Evolutionary conservation across 1,140 invertebrate genomes (phyloP).

Genomic region (Drusus annulatus): DNA sequence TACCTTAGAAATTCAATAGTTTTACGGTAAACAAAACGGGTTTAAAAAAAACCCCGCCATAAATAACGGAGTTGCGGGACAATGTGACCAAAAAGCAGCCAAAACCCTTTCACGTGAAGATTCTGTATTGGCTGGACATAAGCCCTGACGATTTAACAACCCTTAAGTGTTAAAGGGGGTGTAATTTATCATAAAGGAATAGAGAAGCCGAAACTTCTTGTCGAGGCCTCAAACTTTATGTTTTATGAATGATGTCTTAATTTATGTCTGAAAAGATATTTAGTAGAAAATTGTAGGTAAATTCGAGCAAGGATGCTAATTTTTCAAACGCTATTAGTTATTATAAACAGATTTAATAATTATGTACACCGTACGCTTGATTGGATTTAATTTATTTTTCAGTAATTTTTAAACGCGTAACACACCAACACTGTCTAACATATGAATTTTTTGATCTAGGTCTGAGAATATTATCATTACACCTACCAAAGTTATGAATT

Average conservation of each 20-base stretch:
- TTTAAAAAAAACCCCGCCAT: not conserved
- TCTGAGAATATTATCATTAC: too few relatives aligned
- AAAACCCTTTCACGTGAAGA: not conserved
- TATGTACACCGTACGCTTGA: too few relatives aligned
- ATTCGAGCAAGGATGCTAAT: too few relatives aligned
- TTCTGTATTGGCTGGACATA: not conserved
- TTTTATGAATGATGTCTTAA: not conserved
- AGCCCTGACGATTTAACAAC: constrained; percentile 12
- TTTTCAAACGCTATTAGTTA: too few relatives aligned
- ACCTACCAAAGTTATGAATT: too few relatives aligned
- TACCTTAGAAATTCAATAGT: too few relatives aligned
- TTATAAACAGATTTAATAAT: too few relatives aligned
- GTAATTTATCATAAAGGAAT: not conserved
- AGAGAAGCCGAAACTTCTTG: not conserved
- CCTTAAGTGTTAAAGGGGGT: not conserved
- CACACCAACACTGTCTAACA: too few relatives aligned
- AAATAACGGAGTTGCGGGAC: constrained; percentile 3
- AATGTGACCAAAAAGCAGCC: not conserved
- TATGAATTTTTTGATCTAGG: too few relatives aligned
- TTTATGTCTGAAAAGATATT: not conserved
- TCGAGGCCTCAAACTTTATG: not conserved
- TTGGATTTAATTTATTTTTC: too few relatives aligned
- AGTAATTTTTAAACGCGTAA: too few relatives aligned
- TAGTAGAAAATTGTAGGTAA: too few relatives aligned
- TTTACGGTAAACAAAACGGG: constrained; percentile 11